Evolutionary conservation across 2,797 vertebrate genomes (phyloP).

Genomic region (Epinephelus malabaricus): DNA sequence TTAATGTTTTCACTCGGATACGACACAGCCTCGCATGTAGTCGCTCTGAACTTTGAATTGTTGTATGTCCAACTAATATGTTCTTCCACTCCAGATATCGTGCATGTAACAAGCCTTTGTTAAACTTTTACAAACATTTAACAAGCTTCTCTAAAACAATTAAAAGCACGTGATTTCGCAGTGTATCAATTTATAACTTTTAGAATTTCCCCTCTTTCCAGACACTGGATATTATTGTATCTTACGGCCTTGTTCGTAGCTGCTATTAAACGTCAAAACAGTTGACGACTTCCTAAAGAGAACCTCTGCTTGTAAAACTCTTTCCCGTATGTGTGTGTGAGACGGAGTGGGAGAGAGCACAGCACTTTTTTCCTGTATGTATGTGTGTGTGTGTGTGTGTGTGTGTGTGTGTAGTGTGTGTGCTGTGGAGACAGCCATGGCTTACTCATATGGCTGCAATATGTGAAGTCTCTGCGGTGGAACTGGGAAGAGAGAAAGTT

Average conservation of each 20-base stretch:
- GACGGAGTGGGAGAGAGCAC: slow-evolving; percentile 63
- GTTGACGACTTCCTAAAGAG: slow-evolving; percentile 84
- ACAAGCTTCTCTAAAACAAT: slow-evolving; percentile 32
- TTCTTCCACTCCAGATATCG: neutral
- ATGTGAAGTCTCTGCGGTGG: slow-evolving; percentile 82
- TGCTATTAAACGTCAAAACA: slow-evolving; percentile 82
- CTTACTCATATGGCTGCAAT: slow-evolving; percentile 84
- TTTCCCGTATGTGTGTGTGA: slow-evolving; percentile 66
- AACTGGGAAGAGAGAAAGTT: slow-evolving; percentile 80
- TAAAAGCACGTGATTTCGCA: neutral
- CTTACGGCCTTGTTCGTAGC: slow-evolving; percentile 76
- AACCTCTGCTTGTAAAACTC: slow-evolving; percentile 81
- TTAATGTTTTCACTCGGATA: neutral
- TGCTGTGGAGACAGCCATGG: slow-evolving; percentile 67
- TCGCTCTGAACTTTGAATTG: neutral
- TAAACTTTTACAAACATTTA: slow-evolving; percentile 44
- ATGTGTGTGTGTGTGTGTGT: slow-evolving; percentile 46
- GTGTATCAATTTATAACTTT: slow-evolving; percentile 24
- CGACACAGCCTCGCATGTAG: neutral
- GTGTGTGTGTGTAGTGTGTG: slow-evolving; percentile 37
- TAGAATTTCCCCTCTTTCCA: slow-evolving; percentile 38
- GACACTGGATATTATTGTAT: slow-evolving; percentile 77
- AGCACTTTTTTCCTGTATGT: slow-evolving; percentile 51
- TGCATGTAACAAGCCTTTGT: slow-evolving; percentile 26
- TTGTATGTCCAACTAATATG: neutral